Conservation (phyloP, 2,888 invertebrate species). For the Andrena haemorrhoa region DNA sequence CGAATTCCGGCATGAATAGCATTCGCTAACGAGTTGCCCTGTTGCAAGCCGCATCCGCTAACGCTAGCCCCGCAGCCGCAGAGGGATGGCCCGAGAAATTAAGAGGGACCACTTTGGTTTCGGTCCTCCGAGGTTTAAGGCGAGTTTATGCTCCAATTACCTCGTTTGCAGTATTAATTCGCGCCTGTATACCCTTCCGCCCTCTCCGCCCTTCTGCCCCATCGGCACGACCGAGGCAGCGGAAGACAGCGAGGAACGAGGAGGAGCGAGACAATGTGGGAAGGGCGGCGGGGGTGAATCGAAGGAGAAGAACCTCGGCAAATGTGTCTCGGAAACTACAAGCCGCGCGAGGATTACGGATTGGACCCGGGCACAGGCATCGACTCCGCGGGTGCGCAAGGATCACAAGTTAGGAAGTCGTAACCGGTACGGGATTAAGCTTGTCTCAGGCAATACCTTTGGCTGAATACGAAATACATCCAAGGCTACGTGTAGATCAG, state of each 20-base stretch:
- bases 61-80: conserved; percentile 46
- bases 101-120: conserved; percentile 70
- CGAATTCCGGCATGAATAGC: conserved; percentile 78
- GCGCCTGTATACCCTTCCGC: conserved; percentile 49
- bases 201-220: conserved; percentile 11
- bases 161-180: conserved; percentile 78
- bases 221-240: neutral
- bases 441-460: conserved; percentile 66
- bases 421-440: conserved; percentile 72
- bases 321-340: conserved; percentile 66
- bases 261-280: conserved; percentile 25
- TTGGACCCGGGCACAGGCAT: conserved; percentile 53
- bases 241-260: neutral
- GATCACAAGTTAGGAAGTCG: conserved; percentile 72
- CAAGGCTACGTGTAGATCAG: conserved; percentile 59
- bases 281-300: conserved; percentile 26
- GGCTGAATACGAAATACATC: conserved; percentile 67
- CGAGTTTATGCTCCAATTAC: conserved; percentile 82
- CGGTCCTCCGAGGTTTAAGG: conserved; percentile 75
- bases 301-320: conserved; percentile 63
- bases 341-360: conserved; percentile 70
- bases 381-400: conserved; percentile 50
- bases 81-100: conserved; percentile 76
- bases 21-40: conserved; percentile 78
- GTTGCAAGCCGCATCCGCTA: conserved; percentile 70